Evolutionary conservation across 1,140 invertebrate species (phyloP), one percentile per base, ranked within the genome.

Genomic region (Marisa cornuarietis): DNA sequence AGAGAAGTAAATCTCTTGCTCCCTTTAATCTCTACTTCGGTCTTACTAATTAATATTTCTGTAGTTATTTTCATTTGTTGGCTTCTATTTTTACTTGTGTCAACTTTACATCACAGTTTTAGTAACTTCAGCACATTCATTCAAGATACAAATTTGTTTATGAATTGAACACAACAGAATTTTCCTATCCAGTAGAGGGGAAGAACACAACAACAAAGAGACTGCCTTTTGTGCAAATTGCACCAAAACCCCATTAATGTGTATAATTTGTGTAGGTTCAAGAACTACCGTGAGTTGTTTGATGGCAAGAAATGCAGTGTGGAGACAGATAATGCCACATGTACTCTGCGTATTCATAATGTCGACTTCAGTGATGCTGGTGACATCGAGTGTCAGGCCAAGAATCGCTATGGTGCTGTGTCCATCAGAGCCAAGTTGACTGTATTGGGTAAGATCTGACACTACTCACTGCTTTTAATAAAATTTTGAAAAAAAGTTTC

Each of bases 361-460:
- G 95, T 99, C 0, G 98, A 95, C 90, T 96, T 97, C 14, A 97
- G 98, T 90, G 98, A 99, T 91, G 96, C 96, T n/a, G 98, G 99
- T 89, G 97, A 99, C 89, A 99, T 99, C 89, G 94, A 97, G 58
- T 99, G 97, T 87, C 93, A 97, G 78, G 98, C 98, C 11, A 95
- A 95, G 66, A 99, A 99, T 91, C 95, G 95, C 84, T 97, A 95
- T 65, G 98, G 98, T 42, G 94, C 95, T 18, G 97, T 97, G 88
- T 97, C 96, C 58, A 97, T 96, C 5, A 93, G 97, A 79, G 97
- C 96, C 69, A 96, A 97, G 88, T 93, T 99, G 22, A 93, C 96
- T 61, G 98, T 99, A 81, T 97, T 98, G 94, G 97, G 95, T 96
- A 93, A 94, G 94, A 81, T 61, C 0, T 58, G 49, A 24, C 42